A percentile compares a stretch with the other conserved stretches of the same genome.
Evolutionary conservation across 1,140 invertebrate species (phyloP).

Genomic region (Steinernema khuongi): DNA sequence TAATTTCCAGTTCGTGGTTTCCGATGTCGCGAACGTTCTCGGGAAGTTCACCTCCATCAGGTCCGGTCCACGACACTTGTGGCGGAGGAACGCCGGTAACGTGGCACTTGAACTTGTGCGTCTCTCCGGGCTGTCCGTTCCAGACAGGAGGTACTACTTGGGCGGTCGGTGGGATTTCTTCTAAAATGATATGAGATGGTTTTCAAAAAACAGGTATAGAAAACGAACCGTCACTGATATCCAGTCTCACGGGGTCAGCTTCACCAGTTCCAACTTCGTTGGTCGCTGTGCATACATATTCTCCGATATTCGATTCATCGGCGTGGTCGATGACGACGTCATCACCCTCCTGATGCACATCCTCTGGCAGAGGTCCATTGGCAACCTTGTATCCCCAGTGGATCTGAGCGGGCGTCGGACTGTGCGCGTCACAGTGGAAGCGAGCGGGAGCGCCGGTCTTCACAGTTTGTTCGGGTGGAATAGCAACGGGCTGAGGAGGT

Average conservation of each 20-base stretch:
- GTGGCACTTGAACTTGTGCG: conserved; percentile 53
- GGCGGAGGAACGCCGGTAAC: conserved; percentile 49
- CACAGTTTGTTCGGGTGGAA: conserved; percentile 51
- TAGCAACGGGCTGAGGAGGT: conserved; percentile 52
- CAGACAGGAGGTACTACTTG: conserved; percentile 56
- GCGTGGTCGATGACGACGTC: conserved; percentile 48
- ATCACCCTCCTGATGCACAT: conserved; percentile 47
- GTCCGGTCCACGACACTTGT: conserved; percentile 43
- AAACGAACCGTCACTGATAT: conserved; percentile 48
- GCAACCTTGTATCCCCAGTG: conserved; percentile 46
- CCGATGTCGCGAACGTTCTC: conserved; percentile 53
- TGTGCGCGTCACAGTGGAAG: conserved; percentile 51
- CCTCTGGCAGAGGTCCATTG: conserved; percentile 47
- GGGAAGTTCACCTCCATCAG: conserved; percentile 44
- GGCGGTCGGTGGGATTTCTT: conserved; percentile 56
- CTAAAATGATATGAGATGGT: conserved; percentile 35
- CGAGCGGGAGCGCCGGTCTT: conserved; percentile 49
- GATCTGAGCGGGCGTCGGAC: conserved; percentile 50
- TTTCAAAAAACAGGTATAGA: neutral
- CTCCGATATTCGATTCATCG: conserved; percentile 43
- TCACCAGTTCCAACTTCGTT: conserved; percentile 50
- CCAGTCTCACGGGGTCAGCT: conserved; percentile 51
- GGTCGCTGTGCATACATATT: conserved; percentile 55
- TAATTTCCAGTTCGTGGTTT: conserved; percentile 51
- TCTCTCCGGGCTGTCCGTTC: conserved; percentile 55